A percentile compares a stretch with the other conserved stretches of the same genome.
phyloP scores from a whole-genome alignment of 2,113 vertebrate genomes.

The Podocnemis expansa region DNA sequence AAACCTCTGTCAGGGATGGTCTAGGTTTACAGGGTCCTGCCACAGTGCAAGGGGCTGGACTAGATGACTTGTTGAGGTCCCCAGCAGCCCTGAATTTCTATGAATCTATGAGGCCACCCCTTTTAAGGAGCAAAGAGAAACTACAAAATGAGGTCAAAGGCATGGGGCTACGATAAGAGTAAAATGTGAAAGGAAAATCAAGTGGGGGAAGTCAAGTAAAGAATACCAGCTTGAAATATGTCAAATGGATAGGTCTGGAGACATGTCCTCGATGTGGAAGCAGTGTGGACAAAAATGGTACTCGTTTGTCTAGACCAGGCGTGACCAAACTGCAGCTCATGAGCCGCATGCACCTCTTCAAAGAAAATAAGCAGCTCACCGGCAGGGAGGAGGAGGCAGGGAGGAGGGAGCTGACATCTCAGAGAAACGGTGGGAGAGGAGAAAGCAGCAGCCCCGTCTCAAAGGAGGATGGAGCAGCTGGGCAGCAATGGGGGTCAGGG shows the following conservation, averaged over 20 bases:
- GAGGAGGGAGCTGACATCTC: no score
- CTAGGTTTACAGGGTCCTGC: background rate
- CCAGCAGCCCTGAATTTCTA: background rate
- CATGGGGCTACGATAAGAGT: background rate
- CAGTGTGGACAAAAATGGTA: background rate
- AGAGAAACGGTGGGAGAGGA: no score
- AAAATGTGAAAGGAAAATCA: background rate
- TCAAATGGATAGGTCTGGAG: background rate
- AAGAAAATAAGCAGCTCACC: no score
- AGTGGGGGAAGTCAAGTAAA: background rate
- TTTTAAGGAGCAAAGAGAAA: background rate
- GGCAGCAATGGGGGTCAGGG: no score
- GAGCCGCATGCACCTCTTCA: no score
- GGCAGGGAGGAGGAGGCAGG: no score
- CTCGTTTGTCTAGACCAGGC: no score
- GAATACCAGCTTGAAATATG: background rate
- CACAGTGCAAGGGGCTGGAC: background rate
- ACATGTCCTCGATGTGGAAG: background rate
- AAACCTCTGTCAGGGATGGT: no score
- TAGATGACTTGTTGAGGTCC: background rate
- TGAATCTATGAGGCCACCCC: background rate
- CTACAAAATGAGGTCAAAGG: conserved; percentile 9
- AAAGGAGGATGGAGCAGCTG: no score
- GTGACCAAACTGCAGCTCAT: no score
- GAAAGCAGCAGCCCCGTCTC: no score